Evolutionary conservation across 1,140 invertebrate species (phyloP).

Genomic region (Ceratoteleas bidentatus): DNA sequence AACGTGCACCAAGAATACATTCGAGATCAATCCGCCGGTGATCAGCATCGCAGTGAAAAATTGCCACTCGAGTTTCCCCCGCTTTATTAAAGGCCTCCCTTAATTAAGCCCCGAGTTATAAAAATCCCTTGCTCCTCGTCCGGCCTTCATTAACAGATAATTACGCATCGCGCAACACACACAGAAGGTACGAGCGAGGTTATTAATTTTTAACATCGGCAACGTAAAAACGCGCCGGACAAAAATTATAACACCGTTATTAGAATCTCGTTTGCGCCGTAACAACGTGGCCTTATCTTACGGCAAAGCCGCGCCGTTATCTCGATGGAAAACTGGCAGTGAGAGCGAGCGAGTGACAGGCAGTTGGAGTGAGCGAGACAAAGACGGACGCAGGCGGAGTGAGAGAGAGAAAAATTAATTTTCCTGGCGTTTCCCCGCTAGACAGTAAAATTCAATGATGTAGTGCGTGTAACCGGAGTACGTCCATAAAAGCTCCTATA

Average conservation of each 20-base stretch:
- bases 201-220: constrained; percentile 53
- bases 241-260: constrained; percentile 54
- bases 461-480: constrained; percentile 62
- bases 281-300: constrained; percentile 36
- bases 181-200: constrained; percentile 6
- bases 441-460: constrained; percentile 68
- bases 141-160: constrained; percentile 54
- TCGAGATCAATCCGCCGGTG: constrained; percentile 4
- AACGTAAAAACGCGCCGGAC: constrained; percentile 19
- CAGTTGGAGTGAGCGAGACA: too few relatives aligned
- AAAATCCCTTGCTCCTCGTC: constrained; percentile 23
- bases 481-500: constrained; percentile 69
- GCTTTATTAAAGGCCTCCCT: constrained; percentile 36
- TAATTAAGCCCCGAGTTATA: constrained; percentile 45
- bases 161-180: constrained; percentile 26
- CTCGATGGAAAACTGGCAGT: constrained; percentile 27
- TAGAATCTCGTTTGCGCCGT: constrained; percentile 46
- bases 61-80: constrained; percentile 24
- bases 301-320: constrained; percentile 17
- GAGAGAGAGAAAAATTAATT: constrained; percentile 51
- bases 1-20: neutral
- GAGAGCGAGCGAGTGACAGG: neutral
- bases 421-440: constrained; percentile 38
- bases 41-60: constrained; percentile 18
- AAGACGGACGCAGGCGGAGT: neutral